These are phyloP conservation scores for Parauchenoglanis punctatus DNA, from an alignment of 2,797 vertebrate genomes.

Conservation along the genomic window DNA sequence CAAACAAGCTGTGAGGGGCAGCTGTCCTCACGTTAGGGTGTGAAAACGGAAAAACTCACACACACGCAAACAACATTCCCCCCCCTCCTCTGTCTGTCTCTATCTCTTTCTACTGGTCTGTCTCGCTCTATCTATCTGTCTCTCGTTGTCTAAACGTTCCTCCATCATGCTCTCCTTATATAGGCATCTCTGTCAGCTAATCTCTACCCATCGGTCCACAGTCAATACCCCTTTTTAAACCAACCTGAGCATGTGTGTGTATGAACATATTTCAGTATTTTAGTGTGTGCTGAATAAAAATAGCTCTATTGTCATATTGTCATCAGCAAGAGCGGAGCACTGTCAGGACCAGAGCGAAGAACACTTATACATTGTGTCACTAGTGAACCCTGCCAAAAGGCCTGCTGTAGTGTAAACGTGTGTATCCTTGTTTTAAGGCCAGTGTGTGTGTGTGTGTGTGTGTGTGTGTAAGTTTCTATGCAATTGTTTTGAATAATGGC, in stretches of 20 bases:
- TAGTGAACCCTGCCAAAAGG: slow-evolving; percentile 42
- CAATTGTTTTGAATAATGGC: neutral
- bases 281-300: slow-evolving; percentile 64
- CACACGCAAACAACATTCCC: slow-evolving; percentile 42
- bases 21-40: slow-evolving; percentile 45
- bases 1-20: slow-evolving; percentile 42
- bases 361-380: slow-evolving; percentile 68
- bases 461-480: neutral
- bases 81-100: slow-evolving; percentile 25
- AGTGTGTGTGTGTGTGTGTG: neutral
- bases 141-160: slow-evolving; percentile 47
- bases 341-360: slow-evolving; percentile 53
- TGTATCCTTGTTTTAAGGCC: neutral
- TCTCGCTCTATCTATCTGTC: slow-evolving; percentile 8
- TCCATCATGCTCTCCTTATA: slow-evolving; percentile 52
- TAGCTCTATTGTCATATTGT: slow-evolving; percentile 62
- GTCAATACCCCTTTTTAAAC: slow-evolving; percentile 58
- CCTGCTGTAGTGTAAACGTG: neutral
- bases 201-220: neutral
- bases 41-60: slow-evolving; percentile 41
- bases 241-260: slow-evolving; percentile 32
- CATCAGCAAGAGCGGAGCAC: neutral
- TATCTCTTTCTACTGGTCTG: slow-evolving; percentile 13
- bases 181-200: neutral
- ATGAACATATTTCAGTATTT: neutral